These are phyloP conservation scores for Drosophila insularis DNA, from an alignment of 1,140 invertebrate species.

Conservation along the genomic window DNA sequence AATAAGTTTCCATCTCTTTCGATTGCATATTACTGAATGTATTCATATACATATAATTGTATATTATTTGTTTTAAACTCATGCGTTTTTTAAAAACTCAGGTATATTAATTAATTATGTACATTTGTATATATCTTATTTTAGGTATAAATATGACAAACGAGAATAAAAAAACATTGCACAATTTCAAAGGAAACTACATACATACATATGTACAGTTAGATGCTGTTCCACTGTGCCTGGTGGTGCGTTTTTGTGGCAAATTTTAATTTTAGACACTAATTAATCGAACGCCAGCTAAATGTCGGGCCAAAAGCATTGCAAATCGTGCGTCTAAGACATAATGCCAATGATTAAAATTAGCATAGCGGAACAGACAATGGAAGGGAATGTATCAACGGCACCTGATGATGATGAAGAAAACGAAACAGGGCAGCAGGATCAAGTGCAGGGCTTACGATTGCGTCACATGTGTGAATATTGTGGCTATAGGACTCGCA, in stretches of 20 bases:
- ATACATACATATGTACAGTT: background rate
- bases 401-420: background rate
- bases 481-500: constrained; percentile 58
- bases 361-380: constrained; percentile 52
- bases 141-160: background rate
- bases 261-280: constrained; percentile 69
- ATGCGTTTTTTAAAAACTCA: constrained; percentile 46
- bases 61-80: background rate
- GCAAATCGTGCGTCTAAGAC: constrained; percentile 52
- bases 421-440: background rate
- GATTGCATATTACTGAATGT: constrained; percentile 14
- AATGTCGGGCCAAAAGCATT: constrained; percentile 27
- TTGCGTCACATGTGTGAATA: constrained; percentile 65
- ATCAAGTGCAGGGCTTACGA: background rate
- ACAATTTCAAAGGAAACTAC: background rate
- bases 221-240: background rate
- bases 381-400: constrained; percentile 26
- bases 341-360: constrained; percentile 72
- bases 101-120: constrained; percentile 43
- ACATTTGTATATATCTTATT: constrained; percentile 7
- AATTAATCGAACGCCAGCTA: constrained; percentile 58
- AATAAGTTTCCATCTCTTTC: constrained; percentile 23
- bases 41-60: background rate
- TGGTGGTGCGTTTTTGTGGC: background rate
- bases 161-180: background rate